Evolutionary conservation across 2,113 vertebrate species (phyloP).

Genomic region (Mastomys coucha): DNA sequence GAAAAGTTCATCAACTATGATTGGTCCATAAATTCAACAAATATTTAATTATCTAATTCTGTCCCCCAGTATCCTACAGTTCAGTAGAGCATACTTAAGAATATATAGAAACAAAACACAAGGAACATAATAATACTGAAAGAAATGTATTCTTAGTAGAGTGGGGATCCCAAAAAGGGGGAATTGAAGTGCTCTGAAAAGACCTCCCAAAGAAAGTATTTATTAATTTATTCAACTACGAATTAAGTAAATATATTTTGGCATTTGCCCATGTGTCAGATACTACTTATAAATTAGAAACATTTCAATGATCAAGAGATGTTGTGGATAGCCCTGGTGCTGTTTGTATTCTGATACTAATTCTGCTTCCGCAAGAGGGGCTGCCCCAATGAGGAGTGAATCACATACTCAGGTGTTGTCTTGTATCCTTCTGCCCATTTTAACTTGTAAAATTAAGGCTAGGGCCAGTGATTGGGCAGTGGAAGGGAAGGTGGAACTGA

Average conservation of each 20-base stretch:
- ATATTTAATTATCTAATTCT: not conserved
- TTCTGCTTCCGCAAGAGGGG: too few relatives aligned
- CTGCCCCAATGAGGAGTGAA: too few relatives aligned
- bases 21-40: not conserved
- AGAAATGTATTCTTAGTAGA: conserved; percentile 7
- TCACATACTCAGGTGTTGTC: too few relatives aligned
- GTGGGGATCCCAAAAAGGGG: not conserved
- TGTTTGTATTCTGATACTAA: too few relatives aligned
- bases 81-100: not conserved
- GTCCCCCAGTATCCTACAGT: not conserved
- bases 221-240: not conserved
- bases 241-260: not conserved
- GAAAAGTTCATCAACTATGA: not conserved
- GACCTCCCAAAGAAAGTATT: not conserved
- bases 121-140: not conserved
- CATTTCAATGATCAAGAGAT: not conserved
- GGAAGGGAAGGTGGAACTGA: too few relatives aligned
- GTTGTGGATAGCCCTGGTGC: too few relatives aligned
- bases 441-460: too few relatives aligned
- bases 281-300: not conserved
- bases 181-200: not conserved
- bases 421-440: too few relatives aligned
- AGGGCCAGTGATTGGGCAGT: too few relatives aligned
- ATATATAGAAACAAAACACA: not conserved
- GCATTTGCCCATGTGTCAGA: not conserved